Evolutionary conservation across 2,797 vertebrate species (phyloP).

Genomic region (Nasua narica): DNA sequence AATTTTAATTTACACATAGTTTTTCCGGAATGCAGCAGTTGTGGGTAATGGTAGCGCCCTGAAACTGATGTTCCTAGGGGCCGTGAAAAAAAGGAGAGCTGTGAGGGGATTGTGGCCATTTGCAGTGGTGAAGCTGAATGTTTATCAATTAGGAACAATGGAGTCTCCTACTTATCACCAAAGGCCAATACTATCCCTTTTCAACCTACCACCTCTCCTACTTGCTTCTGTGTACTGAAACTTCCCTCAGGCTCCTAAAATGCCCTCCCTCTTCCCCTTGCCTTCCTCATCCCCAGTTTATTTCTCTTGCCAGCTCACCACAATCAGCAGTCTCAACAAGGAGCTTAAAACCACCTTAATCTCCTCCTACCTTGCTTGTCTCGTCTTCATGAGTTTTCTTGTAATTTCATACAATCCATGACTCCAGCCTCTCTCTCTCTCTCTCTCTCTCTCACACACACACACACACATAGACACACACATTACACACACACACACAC

Average conservation of each 20-base stretch:
- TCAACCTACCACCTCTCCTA: background rate
- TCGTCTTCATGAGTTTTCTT: background rate
- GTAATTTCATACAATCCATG: background rate
- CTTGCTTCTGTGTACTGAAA: background rate
- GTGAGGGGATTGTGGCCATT: rapidly evolving
- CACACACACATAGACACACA: background rate
- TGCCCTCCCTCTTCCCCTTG: background rate
- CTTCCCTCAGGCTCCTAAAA: background rate
- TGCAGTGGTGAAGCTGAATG: background rate
- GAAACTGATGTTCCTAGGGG: background rate
- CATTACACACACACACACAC: background rate
- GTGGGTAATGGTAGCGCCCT: background rate
- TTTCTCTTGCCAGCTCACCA: background rate
- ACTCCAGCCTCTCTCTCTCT: background rate
- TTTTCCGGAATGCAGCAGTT: background rate
- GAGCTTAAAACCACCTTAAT: background rate
- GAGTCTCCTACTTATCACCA: background rate
- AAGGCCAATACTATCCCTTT: background rate
- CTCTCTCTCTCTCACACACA: too few relatives aligned
- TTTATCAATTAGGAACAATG: background rate
- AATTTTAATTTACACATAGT: slow-evolving; percentile 11
- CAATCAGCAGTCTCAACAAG: background rate
- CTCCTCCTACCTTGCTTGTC: background rate
- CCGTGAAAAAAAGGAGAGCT: background rate
- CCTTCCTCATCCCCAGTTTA: background rate